These are phyloP conservation scores for Notodonta ziczac DNA, from an alignment of 2,888 invertebrate genomes.

Conservation along the genomic window DNA sequence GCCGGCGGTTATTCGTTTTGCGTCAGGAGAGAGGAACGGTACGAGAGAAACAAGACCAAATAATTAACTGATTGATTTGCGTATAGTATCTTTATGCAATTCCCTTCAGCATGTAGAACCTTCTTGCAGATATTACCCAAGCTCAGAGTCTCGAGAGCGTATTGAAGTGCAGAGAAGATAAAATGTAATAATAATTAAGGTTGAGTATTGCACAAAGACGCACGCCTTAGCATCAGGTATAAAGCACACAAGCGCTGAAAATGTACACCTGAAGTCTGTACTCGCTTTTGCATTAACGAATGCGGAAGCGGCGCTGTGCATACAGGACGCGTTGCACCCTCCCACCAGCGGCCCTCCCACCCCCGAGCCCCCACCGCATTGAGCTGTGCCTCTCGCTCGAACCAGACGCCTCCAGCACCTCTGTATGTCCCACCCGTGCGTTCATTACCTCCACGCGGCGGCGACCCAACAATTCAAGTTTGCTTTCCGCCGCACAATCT, in stretches of 20 bases:
- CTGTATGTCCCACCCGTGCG: constrained; percentile 79
- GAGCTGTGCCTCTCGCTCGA: constrained; percentile 66
- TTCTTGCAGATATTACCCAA: constrained; percentile 42
- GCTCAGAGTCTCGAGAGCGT: constrained; percentile 42
- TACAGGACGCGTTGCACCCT: constrained; percentile 78
- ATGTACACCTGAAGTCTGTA: constrained; percentile 83
- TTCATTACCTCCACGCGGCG: constrained; percentile 81
- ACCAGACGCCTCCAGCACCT: constrained; percentile 78
- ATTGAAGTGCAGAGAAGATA: constrained; percentile 66
- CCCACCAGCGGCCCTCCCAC: constrained; percentile 43
- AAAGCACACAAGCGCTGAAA: constrained; percentile 82
- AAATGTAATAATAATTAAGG: constrained; percentile 80
- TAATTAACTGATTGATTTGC: constrained; percentile 14
- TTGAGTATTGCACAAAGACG: constrained; percentile 77
- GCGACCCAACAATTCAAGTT: constrained; percentile 83
- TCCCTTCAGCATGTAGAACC: constrained; percentile 40
- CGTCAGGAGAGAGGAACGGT: constrained; percentile 52
- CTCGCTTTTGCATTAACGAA: constrained; percentile 84
- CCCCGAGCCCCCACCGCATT: constrained; percentile 42
- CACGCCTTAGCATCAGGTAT: constrained; percentile 77
- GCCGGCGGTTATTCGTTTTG: constrained; percentile 72
- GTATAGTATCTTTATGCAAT: constrained; percentile 31
- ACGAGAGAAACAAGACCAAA: constrained; percentile 49
- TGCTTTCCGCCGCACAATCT: constrained; percentile 83
- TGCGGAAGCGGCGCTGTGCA: constrained; percentile 84